Evolutionary conservation across 2,888 invertebrate genomes (phyloP).

Genomic region (Eupithecia abbreviata): DNA sequence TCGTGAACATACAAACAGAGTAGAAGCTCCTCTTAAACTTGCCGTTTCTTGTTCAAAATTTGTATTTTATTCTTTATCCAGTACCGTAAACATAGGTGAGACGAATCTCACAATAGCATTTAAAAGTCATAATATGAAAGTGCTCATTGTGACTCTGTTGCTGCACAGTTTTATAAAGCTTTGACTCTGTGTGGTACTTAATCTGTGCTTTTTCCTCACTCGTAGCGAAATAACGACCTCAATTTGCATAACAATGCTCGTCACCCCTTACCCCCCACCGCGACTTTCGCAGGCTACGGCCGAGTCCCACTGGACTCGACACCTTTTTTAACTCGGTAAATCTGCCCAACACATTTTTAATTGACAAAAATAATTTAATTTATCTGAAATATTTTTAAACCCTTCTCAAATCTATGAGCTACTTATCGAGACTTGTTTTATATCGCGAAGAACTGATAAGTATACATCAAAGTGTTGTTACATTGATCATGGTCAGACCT

Average conservation of each 20-base stretch:
- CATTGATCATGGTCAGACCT: slow-evolving; percentile 30
- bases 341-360: slow-evolving; percentile 58
- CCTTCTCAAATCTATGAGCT: background rate
- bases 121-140: background rate
- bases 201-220: slow-evolving; percentile 76
- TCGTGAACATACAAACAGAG: slow-evolving; percentile 16
- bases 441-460: background rate
- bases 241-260: slow-evolving; percentile 84
- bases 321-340: slow-evolving; percentile 71
- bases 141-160: background rate
- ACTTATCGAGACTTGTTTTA: background rate
- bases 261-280: slow-evolving; percentile 81
- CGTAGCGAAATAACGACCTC: slow-evolving; percentile 83
- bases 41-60: background rate
- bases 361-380: slow-evolving; percentile 39
- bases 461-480: slow-evolving; percentile 5
- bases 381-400: slow-evolving; percentile 30
- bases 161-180: slow-evolving; percentile 16
- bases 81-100: background rate
- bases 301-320: slow-evolving; percentile 74
- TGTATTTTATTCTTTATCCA: background rate
- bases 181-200: slow-evolving; percentile 23
- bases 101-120: background rate
- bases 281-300: slow-evolving; percentile 77
- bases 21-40: slow-evolving; percentile 10